phyloP scores from a whole-genome alignment of 2,113 vertebrate genomes.

The Falco punctatus region DNA sequence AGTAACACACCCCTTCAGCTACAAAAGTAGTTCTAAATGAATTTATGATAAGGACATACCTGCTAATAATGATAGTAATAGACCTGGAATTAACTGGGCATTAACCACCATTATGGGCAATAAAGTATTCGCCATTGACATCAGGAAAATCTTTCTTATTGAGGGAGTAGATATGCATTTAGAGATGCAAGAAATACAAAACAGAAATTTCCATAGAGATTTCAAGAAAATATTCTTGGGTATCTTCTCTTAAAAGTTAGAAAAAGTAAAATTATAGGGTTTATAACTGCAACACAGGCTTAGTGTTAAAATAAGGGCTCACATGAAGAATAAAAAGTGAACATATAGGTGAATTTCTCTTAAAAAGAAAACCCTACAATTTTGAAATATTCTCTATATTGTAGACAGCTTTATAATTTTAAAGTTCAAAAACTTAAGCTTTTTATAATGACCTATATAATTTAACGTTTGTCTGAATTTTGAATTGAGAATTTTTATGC shows the following conservation, averaged over 20 bases:
- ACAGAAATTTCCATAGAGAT: background rate
- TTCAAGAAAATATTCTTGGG: background rate
- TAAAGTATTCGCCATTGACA: rapidly evolving
- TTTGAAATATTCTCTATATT: background rate
- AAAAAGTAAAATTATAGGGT: background rate
- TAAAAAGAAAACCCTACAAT: background rate
- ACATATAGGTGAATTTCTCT: background rate
- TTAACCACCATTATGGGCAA: background rate
- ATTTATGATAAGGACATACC: background rate
- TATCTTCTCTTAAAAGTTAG: background rate
- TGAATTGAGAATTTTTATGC: background rate
- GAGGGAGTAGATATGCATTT: background rate
- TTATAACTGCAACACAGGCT: background rate
- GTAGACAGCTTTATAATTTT: background rate
- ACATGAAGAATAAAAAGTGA: background rate
- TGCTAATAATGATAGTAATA: background rate
- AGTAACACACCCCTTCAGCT: background rate
- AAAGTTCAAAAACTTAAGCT: background rate
- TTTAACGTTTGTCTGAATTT: background rate
- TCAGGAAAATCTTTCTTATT: background rate
- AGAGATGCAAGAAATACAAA: background rate
- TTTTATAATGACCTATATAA: background rate
- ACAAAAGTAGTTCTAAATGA: background rate
- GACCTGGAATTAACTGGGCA: background rate
- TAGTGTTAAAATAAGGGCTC: background rate